These are phyloP conservation scores for Himantopus leucocephalus DNA, from an alignment of 2,113 vertebrate species.

Conservation along the genomic window DNA sequence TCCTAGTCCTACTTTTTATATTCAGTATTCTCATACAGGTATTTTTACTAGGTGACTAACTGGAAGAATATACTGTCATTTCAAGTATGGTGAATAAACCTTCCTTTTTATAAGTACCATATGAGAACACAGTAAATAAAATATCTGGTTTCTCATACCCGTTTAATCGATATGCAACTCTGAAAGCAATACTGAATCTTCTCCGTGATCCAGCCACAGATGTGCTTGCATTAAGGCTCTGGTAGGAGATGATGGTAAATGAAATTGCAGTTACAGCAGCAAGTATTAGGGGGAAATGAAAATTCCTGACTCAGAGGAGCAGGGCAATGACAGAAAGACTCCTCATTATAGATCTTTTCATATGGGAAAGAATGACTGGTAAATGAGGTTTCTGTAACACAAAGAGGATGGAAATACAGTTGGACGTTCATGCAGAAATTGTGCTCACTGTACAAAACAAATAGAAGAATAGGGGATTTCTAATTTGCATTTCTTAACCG, in stretches of 20 bases:
- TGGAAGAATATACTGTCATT: background rate
- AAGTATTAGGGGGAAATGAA: slow-evolving; percentile 60
- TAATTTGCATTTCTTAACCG: slow-evolving; percentile 45
- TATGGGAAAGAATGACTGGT: slow-evolving; percentile 63
- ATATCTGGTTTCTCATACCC: background rate
- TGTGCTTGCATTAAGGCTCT: slow-evolving; percentile 53
- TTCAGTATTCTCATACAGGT: background rate
- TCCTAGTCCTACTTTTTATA: background rate
- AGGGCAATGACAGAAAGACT: slow-evolving; percentile 69
- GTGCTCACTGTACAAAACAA: slow-evolving; percentile 60
- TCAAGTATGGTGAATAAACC: background rate
- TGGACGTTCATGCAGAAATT: slow-evolving; percentile 63
- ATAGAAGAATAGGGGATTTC: slow-evolving; percentile 20
- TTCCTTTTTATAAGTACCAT: background rate
- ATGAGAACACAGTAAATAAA: slow-evolving; percentile 28
- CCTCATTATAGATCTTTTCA: slow-evolving; percentile 70
- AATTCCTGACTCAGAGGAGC: slow-evolving; percentile 65
- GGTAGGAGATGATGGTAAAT: slow-evolving; percentile 46
- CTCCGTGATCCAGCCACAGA: slow-evolving; percentile 46
- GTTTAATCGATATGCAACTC: background rate
- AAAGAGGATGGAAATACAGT: slow-evolving; percentile 67
- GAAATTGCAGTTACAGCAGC: slow-evolving; percentile 62
- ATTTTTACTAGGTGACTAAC: background rate
- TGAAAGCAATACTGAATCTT: background rate
- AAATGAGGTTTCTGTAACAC: slow-evolving; percentile 68